Percentiles rank a stretch among this genome's conserved stretches.
Evolutionary conservation across 35 echinoderm and acorn worm genomes (phyloP).

Genomic region (Heliocidaris erythrogramma): DNA sequence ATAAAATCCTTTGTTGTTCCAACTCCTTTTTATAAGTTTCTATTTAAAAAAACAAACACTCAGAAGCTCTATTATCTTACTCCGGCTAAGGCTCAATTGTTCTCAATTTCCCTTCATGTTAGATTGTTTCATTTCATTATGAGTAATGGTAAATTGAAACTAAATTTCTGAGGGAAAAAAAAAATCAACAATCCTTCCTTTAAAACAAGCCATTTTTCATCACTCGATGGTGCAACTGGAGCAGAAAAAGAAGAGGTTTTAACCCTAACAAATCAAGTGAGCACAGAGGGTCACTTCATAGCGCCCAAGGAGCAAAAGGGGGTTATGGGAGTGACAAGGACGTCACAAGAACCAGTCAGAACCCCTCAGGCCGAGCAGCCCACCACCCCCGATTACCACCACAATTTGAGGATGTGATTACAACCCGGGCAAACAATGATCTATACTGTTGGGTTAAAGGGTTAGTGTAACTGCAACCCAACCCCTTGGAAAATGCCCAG

Average conservation of each 20-base stretch:
- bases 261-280: not conserved
- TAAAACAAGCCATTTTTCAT: conserved; percentile 8
- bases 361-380: not conserved
- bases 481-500: not conserved
- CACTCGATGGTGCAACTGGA: not conserved
- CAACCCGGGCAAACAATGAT: conserved; percentile 17
- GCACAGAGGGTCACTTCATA: conserved; percentile 1
- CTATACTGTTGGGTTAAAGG: not conserved
- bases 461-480: conserved; percentile 34
- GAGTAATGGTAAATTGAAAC: not conserved
- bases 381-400: not conserved
- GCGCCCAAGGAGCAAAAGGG: not conserved
- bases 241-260: not conserved
- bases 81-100: too few relatives aligned
- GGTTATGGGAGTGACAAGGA: not conserved
- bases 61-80: too few relatives aligned
- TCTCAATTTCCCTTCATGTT: too few relatives aligned
- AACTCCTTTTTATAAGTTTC: too few relatives aligned
- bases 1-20: too few relatives aligned
- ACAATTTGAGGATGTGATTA: not conserved
- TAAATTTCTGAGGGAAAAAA: not conserved
- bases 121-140: too few relatives aligned
- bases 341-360: not conserved
- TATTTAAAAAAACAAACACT: too few relatives aligned
- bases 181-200: not conserved